Evolutionary conservation across 2,888 invertebrate genomes (phyloP), one percentile per base, ranked within the genome.

Genomic region (Lathronympha strigana): DNA sequence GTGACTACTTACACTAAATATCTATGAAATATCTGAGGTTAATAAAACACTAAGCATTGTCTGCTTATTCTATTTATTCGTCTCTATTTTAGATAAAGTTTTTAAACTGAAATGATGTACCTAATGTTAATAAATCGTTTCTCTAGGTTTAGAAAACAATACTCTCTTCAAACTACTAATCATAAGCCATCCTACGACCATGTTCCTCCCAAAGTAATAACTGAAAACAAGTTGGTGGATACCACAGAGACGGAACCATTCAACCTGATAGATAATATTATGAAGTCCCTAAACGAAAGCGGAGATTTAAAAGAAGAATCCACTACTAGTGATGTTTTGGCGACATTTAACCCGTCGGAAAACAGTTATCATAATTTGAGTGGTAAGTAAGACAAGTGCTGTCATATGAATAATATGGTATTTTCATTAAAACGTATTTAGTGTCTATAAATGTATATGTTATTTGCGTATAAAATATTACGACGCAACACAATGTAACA

Each of bases 371-470:
- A 77, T 17, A 83, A 80, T 71, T 69, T 69, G 6, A 87, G 83
- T 61, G 78, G 88, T 88, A 62, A 72, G 76, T 75, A 3, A 4
- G 6, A n/a, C n/a, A n/a, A n/a, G n/a, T n/a, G n/a, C n/a, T n/a
- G n/a, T n/a, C n/a, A n/a, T n/a, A n/a, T n/a, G n/a, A n/a, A n/a
- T n/a, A n/a, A n/a, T n/a, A n/a, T n/a, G n/a, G n/a, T n/a, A n/a
- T n/a, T n/a, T n/a, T n/a, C n/a, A n/a, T n/a, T n/a, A n/a, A n/a
- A n/a, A n/a, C n/a, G n/a, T n/a, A n/a, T n/a, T n/a, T n/a, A n/a
- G n/a, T n/a, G n/a, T n/a, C n/a, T 25, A 25, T 25, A 6, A 4
- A 25, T 25, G 3, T 6, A 25, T 25, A 25, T 25, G 25, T 25
- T 4, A 25, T 25, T 25, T 25, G 25, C n/a, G n/a, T n/a, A n/a